Evolutionary conservation across 2,797 vertebrate species (phyloP), one percentile per base, ranked within the genome.

Genomic region (Clarias fuscus): DNA sequence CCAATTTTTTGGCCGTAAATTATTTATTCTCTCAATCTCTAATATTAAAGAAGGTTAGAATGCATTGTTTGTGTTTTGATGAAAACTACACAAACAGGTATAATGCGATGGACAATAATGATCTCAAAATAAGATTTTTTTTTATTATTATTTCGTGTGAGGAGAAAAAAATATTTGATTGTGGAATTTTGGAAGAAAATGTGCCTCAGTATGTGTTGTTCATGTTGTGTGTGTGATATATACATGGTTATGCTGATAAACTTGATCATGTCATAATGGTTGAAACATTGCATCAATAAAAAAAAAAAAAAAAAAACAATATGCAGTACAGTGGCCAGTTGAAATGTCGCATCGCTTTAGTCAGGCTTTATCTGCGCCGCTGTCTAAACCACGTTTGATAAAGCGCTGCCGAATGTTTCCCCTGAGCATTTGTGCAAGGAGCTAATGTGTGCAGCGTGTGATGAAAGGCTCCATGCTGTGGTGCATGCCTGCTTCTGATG

Each of bases 381-480:
- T n/a, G 6, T 73, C 24, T 48, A n/a, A 73, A 48, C 40, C 71
- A 14, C 37, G 2, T 71, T 43, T 53, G 71, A 48, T 43, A 24
- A 72, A 10, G n/a, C 24, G 15, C 73, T 37, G 48, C n/a, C 15
- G n/a, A 8, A 76, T 0, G 17, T 76, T 14, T 56, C 73, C 48
- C n/a, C 1, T 33, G 53, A 58, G 75, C 53, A 5, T 58, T 58
- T 58, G 73, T 30, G 73, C 48, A 17, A 17, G n/a, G 17, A 58
- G 53, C 17, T 77, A 58, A 77, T 20, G 75, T 77, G 53, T 58
- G 53, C 75, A 43, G 73, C 4, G 53, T 76, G 82, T 84, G 88
- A 65, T 82, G 84, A 89, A 90, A 86, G 43, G 58, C 53, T n/a
- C 40, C 82, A 82, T 79, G 89, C 88, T 87, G 75, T 91, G 89